These are phyloP conservation scores for Omphaloscelis lunosa DNA, from an alignment of 2,888 invertebrate genomes.

Conservation along the genomic window DNA sequence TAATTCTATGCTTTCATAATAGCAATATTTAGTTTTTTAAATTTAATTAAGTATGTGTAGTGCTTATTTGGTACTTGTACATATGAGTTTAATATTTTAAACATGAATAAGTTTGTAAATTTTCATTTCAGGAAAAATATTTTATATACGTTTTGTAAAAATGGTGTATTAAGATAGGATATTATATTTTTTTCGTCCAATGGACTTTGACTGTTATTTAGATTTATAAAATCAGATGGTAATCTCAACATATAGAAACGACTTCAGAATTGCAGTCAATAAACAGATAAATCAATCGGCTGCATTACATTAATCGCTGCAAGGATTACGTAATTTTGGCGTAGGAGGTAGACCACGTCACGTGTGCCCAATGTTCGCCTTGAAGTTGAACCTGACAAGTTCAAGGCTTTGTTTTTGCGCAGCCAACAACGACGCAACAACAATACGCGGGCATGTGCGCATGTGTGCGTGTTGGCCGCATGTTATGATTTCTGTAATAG, in stretches of 20 bases:
- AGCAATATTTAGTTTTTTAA: neutral
- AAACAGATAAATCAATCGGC: conserved; percentile 17
- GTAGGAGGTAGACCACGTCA: conserved; percentile 83
- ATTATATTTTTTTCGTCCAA: neutral
- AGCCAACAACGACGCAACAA: conserved; percentile 76
- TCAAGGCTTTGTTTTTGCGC: conserved; percentile 89
- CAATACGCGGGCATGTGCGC: conserved; percentile 76
- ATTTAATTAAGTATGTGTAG: neutral
- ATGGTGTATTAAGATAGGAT: neutral
- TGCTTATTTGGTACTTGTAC: neutral
- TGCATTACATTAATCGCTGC: conserved; percentile 46
- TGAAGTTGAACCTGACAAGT: conserved; percentile 87
- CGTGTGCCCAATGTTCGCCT: conserved; percentile 84
- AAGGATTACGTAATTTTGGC: conserved; percentile 83
- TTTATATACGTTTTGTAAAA: neutral
- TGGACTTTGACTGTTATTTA: neutral
- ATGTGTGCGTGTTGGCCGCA: conserved; percentile 74
- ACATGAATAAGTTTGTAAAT: neutral
- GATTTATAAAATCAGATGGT: neutral
- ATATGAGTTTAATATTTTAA: neutral
- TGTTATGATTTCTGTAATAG: conserved; percentile 70
- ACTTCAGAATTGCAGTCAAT: neutral
- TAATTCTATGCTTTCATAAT: neutral
- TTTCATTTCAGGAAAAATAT: neutral
- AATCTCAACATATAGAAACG: neutral